Conservation (phyloP, 2,888 invertebrate species). For the Amiota mariae region DNA sequence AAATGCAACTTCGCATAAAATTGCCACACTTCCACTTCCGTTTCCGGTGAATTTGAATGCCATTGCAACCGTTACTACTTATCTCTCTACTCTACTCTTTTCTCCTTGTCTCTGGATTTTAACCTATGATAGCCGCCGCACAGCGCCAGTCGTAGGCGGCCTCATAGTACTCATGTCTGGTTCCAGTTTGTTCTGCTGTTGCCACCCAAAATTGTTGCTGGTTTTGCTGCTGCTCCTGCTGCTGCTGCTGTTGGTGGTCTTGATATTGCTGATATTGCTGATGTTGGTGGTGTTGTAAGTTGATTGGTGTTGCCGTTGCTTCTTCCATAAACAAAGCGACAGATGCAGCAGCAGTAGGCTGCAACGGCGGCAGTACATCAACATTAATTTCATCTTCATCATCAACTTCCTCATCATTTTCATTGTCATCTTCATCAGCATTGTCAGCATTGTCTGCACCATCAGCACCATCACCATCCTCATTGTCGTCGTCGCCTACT, state of each 20-base stretch:
- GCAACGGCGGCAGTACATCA: slow-evolving; percentile 32
- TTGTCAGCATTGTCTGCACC: not conserved
- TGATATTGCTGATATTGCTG: slow-evolving; percentile 29
- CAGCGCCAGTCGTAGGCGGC: slow-evolving; percentile 13
- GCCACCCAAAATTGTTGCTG: slow-evolving; percentile 1
- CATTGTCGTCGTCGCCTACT: not conserved
- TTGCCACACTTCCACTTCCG: not conserved
- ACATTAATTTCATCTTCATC: slow-evolving; percentile 2
- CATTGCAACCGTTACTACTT: not conserved
- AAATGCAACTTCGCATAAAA: slow-evolving; percentile 21
- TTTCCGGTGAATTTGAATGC: not conserved
- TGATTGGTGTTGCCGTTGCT: not conserved
- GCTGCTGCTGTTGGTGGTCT: slow-evolving; percentile 29
- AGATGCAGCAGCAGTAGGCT: slow-evolving; percentile 20
- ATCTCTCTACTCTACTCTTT: too few relatives aligned
- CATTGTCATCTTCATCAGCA: not conserved
- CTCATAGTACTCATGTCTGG: not conserved
- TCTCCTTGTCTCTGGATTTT: not conserved
- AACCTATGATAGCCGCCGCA: slow-evolving; percentile 11
- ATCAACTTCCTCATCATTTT: not conserved
- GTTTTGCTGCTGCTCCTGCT: slow-evolving; percentile 32
- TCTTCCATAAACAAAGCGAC: not conserved
- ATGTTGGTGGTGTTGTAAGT: slow-evolving; percentile 36
- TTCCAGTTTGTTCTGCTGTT: not conserved
- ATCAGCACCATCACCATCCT: not conserved